These are phyloP conservation scores for Brachypteracias leptosomus DNA, from an alignment of 2,113 vertebrate genomes.

Conservation along the genomic window DNA sequence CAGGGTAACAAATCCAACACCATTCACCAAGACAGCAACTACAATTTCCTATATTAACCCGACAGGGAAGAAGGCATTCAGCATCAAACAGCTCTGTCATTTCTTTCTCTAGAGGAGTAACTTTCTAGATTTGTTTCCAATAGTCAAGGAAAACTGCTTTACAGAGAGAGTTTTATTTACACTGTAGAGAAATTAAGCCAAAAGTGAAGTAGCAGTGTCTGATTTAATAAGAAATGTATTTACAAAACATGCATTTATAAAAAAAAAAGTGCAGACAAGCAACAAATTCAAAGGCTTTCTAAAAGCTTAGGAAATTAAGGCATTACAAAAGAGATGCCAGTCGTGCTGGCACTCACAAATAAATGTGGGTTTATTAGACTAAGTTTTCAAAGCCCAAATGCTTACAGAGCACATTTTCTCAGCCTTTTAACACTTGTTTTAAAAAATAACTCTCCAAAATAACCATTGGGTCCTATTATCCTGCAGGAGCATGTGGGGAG, in stretches of 20 bases:
- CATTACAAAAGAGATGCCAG: conserved; percentile 4
- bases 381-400: conserved; percentile 4
- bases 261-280: conserved; percentile 18
- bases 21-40: not conserved
- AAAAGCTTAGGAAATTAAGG: not conserved
- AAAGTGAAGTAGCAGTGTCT: not conserved
- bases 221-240: not conserved
- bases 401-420: not conserved
- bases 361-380: not conserved
- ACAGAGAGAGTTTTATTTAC: conserved; percentile 1
- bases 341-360: not conserved
- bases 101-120: conserved; percentile 17
- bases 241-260: not conserved
- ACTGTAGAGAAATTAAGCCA: not conserved
- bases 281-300: conserved; percentile 11
- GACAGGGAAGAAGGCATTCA: not conserved
- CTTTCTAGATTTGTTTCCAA: not conserved
- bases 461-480: not conserved
- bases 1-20: not conserved
- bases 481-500: not conserved
- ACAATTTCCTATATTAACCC: not conserved
- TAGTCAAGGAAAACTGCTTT: conserved; percentile 5
- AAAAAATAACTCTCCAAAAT: conserved; percentile 32
- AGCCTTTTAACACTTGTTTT: conserved; percentile 31
- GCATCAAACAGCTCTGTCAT: not conserved